Evolutionary conservation across 2,888 invertebrate genomes (phyloP).

Genomic region (Tethea ocularis): DNA sequence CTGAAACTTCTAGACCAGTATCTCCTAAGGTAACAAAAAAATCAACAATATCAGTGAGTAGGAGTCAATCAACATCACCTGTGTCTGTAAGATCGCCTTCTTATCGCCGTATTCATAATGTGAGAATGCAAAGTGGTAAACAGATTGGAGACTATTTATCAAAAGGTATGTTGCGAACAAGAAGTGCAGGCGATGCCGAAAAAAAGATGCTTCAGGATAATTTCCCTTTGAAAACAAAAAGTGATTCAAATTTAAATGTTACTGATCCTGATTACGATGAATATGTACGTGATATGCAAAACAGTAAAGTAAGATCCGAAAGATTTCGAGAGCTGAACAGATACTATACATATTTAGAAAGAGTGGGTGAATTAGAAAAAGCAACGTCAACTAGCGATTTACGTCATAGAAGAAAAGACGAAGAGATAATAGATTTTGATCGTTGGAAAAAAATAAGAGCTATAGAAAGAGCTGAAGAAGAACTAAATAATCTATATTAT

Average conservation of each 20-base stretch:
- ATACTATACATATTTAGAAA: conserved; percentile 93
- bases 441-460: conserved; percentile 92
- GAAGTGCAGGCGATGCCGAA: conserved; percentile 87
- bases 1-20: conserved; percentile 71
- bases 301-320: conserved; percentile 88
- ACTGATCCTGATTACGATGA: conserved; percentile 87
- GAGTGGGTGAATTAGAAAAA: conserved; percentile 91
- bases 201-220: conserved; percentile 41
- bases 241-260: conserved; percentile 62
- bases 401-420: conserved; percentile 88
- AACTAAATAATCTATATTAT: conserved; percentile 89
- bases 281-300: conserved; percentile 86
- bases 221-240: conserved; percentile 54
- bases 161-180: conserved; percentile 82
- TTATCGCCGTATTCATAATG: conserved; percentile 85
- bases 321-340: conserved; percentile 93
- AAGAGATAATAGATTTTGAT: conserved; percentile 93
- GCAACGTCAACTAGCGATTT: conserved; percentile 88
- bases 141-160: conserved; percentile 55
- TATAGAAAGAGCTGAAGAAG: conserved; percentile 92
- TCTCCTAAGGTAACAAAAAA: conserved; percentile 65
- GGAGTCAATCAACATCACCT: conserved; percentile 82
- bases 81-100: conserved; percentile 87
- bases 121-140: conserved; percentile 67
- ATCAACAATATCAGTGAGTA: conserved; percentile 32